phyloP scores from a whole-genome alignment of 2,888 invertebrate species.

The Heliothis peltigera region DNA sequence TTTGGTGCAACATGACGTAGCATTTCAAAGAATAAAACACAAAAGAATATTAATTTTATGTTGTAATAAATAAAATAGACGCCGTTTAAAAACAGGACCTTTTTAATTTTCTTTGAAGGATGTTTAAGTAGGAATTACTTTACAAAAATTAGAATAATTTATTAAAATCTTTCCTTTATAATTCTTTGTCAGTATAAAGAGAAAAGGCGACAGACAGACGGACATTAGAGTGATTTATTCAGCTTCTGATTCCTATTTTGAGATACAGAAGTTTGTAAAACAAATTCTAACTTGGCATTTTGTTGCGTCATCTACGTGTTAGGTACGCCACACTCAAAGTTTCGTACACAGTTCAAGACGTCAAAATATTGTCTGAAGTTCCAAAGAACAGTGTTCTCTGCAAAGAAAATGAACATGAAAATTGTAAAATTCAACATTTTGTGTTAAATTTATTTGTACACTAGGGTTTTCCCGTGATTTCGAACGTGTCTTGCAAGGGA shows the following conservation, averaged over 20 bases:
- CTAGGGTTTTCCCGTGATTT: neutral
- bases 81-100: too few relatives aligned
- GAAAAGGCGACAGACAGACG: neutral
- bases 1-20: too few relatives aligned
- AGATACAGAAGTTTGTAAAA: neutral
- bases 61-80: too few relatives aligned
- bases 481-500: too few relatives aligned
- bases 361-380: conserved; percentile 30
- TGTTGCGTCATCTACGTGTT: neutral
- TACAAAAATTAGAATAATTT: neutral
- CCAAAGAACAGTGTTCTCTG: conserved; percentile 5
- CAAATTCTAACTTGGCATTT: neutral
- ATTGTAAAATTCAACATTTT: neutral
- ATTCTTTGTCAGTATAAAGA: neutral
- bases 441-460: neutral
- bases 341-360: conserved; percentile 17
- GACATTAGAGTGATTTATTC: neutral
- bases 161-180: neutral
- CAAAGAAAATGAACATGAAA: neutral
- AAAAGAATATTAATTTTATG: too few relatives aligned
- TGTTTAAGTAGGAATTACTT: too few relatives aligned
- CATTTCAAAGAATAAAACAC: too few relatives aligned
- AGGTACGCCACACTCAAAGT: conserved; percentile 5
- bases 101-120: neutral
- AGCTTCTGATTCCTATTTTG: neutral